Evolutionary conservation across 2,888 invertebrate genomes (phyloP).

Genomic region (Erebia epiphron): DNA sequence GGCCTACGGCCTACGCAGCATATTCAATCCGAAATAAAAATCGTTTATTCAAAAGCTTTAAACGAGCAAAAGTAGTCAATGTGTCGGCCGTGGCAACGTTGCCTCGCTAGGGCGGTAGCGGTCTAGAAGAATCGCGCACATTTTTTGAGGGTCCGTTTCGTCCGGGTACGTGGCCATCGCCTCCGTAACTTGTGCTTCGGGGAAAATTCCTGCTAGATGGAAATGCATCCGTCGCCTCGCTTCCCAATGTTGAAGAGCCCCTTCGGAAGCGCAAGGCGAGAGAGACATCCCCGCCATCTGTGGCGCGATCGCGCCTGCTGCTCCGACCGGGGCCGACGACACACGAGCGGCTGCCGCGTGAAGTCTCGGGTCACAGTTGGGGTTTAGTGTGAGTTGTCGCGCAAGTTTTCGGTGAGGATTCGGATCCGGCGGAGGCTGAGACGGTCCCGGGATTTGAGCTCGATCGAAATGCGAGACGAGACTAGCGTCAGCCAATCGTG

Average conservation of each 20-base stretch:
- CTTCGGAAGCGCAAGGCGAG: constrained; percentile 69
- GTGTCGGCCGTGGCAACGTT: constrained; percentile 48
- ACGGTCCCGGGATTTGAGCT: constrained; percentile 66
- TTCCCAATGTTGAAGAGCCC: constrained; percentile 83
- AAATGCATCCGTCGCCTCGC: constrained; percentile 91
- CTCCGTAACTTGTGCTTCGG: constrained; percentile 93
- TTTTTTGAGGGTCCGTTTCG: constrained; percentile 94
- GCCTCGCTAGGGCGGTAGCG: constrained; percentile 84
- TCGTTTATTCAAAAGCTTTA: constrained; percentile 8
- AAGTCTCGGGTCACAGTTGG: constrained; percentile 88
- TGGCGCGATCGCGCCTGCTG: constrained; percentile 83
- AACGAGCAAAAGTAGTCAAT: constrained; percentile 22
- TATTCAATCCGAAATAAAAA: constrained; percentile 12
- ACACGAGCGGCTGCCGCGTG: constrained; percentile 85
- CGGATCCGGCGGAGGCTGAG: constrained; percentile 55
- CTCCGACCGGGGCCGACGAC: constrained; percentile 88
- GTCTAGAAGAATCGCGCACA: constrained; percentile 92
- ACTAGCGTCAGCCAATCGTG: constrained; percentile 65
- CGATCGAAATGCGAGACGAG: constrained; percentile 76
- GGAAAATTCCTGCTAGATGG: constrained; percentile 95
- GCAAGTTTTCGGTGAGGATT: constrained; percentile 91
- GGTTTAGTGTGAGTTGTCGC: constrained; percentile 92
- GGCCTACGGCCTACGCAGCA: no score
- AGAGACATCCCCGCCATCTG: constrained; percentile 76
- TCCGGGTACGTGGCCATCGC: constrained; percentile 95